These are phyloP conservation scores for Climacteris rufus DNA, from an alignment of 2,113 vertebrate species.

Conservation along the genomic window DNA sequence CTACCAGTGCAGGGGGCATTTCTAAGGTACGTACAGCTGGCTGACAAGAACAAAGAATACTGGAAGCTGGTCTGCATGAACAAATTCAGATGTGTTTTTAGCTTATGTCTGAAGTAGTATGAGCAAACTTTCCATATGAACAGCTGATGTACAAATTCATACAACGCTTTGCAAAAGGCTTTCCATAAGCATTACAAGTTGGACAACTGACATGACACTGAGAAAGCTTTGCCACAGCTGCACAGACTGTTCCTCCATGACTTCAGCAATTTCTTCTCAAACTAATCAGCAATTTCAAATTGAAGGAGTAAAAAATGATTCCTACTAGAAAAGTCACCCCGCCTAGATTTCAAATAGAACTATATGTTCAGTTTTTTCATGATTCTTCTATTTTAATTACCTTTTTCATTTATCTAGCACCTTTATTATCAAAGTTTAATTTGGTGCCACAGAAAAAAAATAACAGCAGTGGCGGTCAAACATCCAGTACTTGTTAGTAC, in stretches of 20 bases:
- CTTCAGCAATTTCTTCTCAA: slow-evolving; percentile 21
- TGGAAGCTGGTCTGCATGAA: neutral
- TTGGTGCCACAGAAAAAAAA: neutral
- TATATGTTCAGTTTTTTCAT: neutral
- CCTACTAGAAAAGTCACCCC: neutral
- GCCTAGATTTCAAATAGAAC: neutral
- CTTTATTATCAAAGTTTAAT: neutral
- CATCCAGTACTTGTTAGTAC: neutral
- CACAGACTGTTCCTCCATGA: neutral
- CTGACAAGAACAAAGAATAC: neutral
- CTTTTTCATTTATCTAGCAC: neutral
- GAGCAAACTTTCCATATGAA: neutral
- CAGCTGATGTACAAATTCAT: neutral
- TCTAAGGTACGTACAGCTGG: neutral
- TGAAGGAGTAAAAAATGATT: slow-evolving; percentile 4
- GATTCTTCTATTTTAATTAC: neutral
- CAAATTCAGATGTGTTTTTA: neutral
- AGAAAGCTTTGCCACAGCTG: neutral
- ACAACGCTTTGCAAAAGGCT: neutral
- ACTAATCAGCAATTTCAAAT: slow-evolving; percentile 38
- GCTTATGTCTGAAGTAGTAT: neutral
- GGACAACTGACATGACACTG: neutral
- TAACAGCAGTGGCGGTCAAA: neutral
- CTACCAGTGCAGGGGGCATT: neutral
- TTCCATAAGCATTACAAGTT: neutral